These are phyloP conservation scores for Morelia viridis DNA, from an alignment of 2,797 vertebrate species.

Conservation along the genomic window DNA sequence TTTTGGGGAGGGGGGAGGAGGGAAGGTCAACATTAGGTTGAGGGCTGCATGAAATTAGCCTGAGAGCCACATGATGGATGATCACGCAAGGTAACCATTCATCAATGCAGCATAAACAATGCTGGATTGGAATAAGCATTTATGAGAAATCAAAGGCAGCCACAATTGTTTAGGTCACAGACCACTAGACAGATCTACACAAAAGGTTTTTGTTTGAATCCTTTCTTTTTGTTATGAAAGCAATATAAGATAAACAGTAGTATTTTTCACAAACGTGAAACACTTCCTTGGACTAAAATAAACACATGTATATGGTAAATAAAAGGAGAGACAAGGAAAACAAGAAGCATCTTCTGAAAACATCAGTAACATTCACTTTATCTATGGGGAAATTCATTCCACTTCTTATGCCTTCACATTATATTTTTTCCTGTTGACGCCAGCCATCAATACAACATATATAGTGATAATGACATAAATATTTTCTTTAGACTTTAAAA, in stretches of 20 bases:
- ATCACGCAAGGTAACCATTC: background rate
- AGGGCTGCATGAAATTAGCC: background rate
- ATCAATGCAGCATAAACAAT: background rate
- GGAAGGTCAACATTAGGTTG: background rate
- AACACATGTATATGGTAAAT: background rate
- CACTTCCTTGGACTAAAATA: background rate
- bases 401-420: background rate
- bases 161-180: background rate
- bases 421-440: background rate
- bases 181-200: background rate
- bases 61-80: conserved; percentile 1
- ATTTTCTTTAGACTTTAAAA: background rate
- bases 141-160: background rate
- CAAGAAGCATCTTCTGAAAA: background rate
- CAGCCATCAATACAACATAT: background rate
- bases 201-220: background rate
- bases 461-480: background rate
- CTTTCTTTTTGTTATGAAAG: background rate
- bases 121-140: background rate
- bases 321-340: background rate
- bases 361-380: background rate
- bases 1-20: background rate
- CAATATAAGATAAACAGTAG: background rate
- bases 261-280: background rate
- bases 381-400: background rate